phyloP scores from a whole-genome alignment of 2,113 vertebrate genomes.

The Nerophis ophidion region DNA sequence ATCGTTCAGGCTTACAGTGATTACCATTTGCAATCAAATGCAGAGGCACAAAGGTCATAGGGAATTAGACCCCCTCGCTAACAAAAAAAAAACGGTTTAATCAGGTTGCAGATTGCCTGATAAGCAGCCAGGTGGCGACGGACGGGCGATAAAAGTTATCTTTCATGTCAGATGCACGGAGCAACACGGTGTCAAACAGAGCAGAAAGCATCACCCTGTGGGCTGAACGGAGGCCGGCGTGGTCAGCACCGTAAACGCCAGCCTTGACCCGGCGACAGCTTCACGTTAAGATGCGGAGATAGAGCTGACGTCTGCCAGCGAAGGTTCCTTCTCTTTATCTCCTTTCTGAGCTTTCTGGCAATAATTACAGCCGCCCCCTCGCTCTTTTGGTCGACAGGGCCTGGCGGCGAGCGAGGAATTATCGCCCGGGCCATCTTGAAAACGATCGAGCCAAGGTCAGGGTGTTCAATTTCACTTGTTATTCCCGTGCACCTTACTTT shows the following conservation, averaged over 20 bases:
- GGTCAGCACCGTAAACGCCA: neutral
- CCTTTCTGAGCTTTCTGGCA: slow-evolving; percentile 55
- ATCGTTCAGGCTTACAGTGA: slow-evolving; percentile 26
- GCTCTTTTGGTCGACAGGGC: slow-evolving; percentile 34
- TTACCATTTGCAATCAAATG: slow-evolving; percentile 52
- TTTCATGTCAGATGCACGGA: slow-evolving; percentile 48
- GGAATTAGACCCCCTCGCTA: slow-evolving; percentile 39
- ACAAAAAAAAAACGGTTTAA: slow-evolving; percentile 58
- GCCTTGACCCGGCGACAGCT: slow-evolving; percentile 11
- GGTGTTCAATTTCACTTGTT: slow-evolving; percentile 64
- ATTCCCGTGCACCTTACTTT: slow-evolving; percentile 58
- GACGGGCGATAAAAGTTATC: slow-evolving; percentile 40
- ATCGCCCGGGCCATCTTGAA: slow-evolving; percentile 53
- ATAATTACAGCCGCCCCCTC: slow-evolving; percentile 61
- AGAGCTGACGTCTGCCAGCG: slow-evolving; percentile 41
- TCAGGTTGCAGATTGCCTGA: slow-evolving; percentile 61
- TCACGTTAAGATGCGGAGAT: slow-evolving; percentile 36
- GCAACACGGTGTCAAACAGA: slow-evolving; percentile 54
- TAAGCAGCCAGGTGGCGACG: slow-evolving; percentile 37
- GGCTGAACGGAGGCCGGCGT: slow-evolving; percentile 30
- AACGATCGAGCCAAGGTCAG: slow-evolving; percentile 60
- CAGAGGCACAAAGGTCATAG: slow-evolving; percentile 55
- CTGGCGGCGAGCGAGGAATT: slow-evolving; percentile 51
- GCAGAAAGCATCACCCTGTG: slow-evolving; percentile 39
- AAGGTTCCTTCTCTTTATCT: slow-evolving; percentile 61